phyloP scores from a whole-genome alignment of 2,113 vertebrate genomes.

The Strigops habroptila region DNA sequence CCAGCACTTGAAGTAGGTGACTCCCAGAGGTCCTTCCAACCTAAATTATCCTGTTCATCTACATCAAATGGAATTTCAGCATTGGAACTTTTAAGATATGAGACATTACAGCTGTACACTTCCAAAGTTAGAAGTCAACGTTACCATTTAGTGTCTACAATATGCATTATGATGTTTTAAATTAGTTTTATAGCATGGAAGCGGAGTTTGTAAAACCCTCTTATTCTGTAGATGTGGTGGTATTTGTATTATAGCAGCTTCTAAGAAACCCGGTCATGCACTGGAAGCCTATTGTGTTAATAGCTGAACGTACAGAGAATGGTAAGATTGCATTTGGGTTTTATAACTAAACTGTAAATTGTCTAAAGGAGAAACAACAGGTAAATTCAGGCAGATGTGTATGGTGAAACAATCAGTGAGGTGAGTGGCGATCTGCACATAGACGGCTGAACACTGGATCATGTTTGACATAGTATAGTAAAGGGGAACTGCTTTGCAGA shows the following conservation, averaged over 20 bases:
- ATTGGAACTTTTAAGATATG: not conserved
- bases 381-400: not conserved
- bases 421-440: not conserved
- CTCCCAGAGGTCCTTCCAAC: not conserved
- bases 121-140: not conserved
- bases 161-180: not conserved
- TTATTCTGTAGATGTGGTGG: not conserved
- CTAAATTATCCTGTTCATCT: not conserved
- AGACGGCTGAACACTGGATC: rapidly evolving
- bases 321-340: not conserved
- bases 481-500: not conserved
- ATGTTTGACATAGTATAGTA: not conserved
- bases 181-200: not conserved
- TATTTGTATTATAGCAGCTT: not conserved
- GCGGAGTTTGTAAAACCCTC: not conserved
- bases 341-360: not conserved
- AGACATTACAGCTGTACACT: not conserved
- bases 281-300: not conserved
- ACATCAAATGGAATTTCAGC: not conserved
- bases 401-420: not conserved
- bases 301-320: not conserved
- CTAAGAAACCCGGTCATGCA: not conserved
- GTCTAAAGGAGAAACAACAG: not conserved
- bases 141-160: not conserved
- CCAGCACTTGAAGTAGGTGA: not conserved